Evolutionary conservation across 2,888 invertebrate species (phyloP).

Genomic region (Apantesis nais): DNA sequence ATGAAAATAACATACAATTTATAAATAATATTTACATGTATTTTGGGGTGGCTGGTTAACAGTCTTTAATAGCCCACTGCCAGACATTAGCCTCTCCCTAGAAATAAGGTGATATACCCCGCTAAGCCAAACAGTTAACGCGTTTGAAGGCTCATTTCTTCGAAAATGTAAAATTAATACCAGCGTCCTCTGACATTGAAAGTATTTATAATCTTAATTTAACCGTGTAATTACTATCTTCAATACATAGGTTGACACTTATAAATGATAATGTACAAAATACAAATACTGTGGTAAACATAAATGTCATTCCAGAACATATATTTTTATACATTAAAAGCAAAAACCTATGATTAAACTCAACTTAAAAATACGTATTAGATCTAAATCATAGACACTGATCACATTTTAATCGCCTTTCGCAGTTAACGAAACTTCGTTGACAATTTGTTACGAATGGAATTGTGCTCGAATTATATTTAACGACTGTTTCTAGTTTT

Average conservation of each 20-base stretch:
- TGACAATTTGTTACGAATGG: slow-evolving; percentile 39
- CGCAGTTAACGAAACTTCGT: slow-evolving; percentile 33
- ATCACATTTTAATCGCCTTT: slow-evolving; percentile 44
- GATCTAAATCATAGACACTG: slow-evolving; percentile 30
- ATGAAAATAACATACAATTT: too few species aligned
- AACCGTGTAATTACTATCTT: not conserved
- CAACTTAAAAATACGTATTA: slow-evolving; percentile 27
- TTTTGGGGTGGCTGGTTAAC: not conserved
- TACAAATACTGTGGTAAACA: not conserved
- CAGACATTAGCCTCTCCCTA: too few species aligned
- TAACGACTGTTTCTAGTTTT: slow-evolving; percentile 39
- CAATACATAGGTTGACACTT: not conserved
- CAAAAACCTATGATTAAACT: slow-evolving; percentile 24
- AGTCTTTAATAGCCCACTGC: not conserved
- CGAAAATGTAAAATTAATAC: not conserved
- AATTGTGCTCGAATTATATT: slow-evolving; percentile 36
- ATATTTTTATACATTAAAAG: not conserved
- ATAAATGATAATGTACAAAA: not conserved
- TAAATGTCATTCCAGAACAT: not conserved
- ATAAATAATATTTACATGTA: too few species aligned
- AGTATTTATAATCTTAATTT: not conserved
- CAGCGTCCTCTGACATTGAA: not conserved
- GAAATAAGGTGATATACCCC: too few species aligned
- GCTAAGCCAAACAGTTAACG: too few species aligned
- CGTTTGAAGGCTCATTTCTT: not conserved